Conservation (phyloP, 2,797 vertebrate genomes). For the Gambelia wislizenii region DNA sequence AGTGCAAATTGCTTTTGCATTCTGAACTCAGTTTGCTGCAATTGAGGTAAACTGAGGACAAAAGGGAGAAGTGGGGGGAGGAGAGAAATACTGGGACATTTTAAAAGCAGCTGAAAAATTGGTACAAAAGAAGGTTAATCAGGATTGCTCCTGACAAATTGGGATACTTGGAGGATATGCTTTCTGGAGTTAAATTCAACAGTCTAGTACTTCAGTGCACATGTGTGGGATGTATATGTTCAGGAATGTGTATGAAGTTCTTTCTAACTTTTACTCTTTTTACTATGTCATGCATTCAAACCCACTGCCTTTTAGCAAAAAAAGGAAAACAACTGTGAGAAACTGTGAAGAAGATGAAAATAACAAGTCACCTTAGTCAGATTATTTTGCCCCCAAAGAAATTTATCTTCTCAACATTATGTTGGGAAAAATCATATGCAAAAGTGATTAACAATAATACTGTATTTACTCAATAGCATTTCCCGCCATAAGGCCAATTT, state of each 20-base stretch:
- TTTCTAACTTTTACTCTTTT: neutral
- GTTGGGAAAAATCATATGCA: neutral
- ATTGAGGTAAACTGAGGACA: no score
- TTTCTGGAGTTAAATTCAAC: neutral
- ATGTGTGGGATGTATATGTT: neutral
- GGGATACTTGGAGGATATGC: neutral
- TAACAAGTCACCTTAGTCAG: neutral
- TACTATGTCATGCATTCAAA: neutral
- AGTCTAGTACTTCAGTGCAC: neutral
- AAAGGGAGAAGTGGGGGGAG: no score
- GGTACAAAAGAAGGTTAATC: no score
- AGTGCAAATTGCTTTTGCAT: no score
- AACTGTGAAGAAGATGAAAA: neutral
- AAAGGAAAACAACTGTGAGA: neutral
- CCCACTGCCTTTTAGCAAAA: no score
- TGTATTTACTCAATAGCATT: neutral
- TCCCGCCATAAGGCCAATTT: no score
- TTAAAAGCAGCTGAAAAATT: no score
- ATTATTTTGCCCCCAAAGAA: neutral
- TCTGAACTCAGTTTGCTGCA: no score
- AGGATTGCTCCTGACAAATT: neutral
- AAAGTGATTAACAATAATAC: neutral
- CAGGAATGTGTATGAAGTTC: neutral
- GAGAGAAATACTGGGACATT: no score
- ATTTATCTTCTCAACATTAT: neutral